phyloP scores from a whole-genome alignment of 2,797 vertebrate genomes.

The Gambelia wislizenii region DNA sequence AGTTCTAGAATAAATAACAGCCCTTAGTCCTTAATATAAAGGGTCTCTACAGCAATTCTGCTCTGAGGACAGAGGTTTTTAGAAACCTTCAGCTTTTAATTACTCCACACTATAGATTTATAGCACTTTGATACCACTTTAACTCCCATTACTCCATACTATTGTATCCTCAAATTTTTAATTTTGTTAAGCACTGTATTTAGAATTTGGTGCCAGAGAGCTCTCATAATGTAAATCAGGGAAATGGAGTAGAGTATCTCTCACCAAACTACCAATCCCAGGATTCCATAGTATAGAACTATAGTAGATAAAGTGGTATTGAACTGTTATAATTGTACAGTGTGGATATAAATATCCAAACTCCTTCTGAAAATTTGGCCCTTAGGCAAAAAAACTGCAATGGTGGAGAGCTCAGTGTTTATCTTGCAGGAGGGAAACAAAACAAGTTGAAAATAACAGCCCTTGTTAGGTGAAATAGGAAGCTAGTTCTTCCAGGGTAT shows the following conservation, averaged over 20 bases:
- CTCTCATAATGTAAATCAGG: too few relatives aligned
- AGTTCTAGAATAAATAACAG: background rate
- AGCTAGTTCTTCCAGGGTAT: background rate
- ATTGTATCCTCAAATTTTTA: too few relatives aligned
- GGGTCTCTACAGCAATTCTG: background rate
- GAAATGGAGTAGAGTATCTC: too few relatives aligned
- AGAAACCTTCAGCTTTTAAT: background rate
- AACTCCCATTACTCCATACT: too few relatives aligned
- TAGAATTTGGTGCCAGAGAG: too few relatives aligned
- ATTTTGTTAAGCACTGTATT: too few relatives aligned
- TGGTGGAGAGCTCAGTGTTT: background rate
- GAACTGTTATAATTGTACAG: too few relatives aligned
- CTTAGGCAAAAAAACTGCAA: background rate
- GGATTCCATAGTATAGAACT: too few relatives aligned
- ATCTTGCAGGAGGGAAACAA: background rate
- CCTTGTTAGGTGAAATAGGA: background rate
- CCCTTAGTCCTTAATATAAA: background rate
- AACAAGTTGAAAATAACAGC: too few relatives aligned
- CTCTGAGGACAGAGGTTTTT: background rate
- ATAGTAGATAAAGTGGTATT: too few relatives aligned
- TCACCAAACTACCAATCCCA: too few relatives aligned
- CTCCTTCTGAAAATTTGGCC: background rate
- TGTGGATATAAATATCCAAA: background rate
- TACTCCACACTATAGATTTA: background rate
- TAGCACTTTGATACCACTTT: too few relatives aligned